Evolutionary conservation across 2,113 vertebrate genomes (phyloP), one percentile per base, ranked within the genome.

Genomic region (Zapornia atra): DNA sequence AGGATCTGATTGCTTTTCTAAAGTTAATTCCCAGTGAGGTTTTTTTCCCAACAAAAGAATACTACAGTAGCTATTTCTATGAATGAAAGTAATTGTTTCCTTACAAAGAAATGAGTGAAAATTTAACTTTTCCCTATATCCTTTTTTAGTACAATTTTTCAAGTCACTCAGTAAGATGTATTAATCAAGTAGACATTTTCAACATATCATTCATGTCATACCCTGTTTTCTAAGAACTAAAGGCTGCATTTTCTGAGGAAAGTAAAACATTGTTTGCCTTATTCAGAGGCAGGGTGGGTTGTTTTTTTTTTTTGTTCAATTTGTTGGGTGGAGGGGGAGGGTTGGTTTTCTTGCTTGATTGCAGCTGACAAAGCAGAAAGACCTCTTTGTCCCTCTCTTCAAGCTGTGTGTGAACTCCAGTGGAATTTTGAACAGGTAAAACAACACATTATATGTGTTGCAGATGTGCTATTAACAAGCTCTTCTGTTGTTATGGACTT

Each of bases 1-100:
- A 97, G 93, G 90, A 83, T 94, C 73, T 95, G 94, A 97, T 96
- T 94, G 94, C 71, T 93, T 97, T 97, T 95, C 77, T 96, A 88
- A 98, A 96, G 92, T 95, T 95, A 95, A 96, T 96, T 97, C 95
- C 84, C 83, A 95, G 85, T 92, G 93, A 96, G 69, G 42, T 73
- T 93, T 96, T n/a, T 63, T 61, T 96, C 82, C 21, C 42, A 82
- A 29, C 46, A 82, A 64, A 70, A 54, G 65, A 69, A 54, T 51
- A 59, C 22, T 56, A 53, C 86, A 46, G 53, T 66, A 92, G 66
- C 36, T 56, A 77, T 56, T 71, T 57, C 46, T 50, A 38, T 91
- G 92, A 69, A 66, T 66, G 68, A 59, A 94, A 94, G 69, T 42
- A 82, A 21, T 25, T 78, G 31, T 40, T 94, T 92, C 92, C 46